A percentile compares a stretch with the other conserved stretches of the same genome.
phyloP scores from a whole-genome alignment of 2,113 vertebrate genomes.

The Noturus placidus region DNA sequence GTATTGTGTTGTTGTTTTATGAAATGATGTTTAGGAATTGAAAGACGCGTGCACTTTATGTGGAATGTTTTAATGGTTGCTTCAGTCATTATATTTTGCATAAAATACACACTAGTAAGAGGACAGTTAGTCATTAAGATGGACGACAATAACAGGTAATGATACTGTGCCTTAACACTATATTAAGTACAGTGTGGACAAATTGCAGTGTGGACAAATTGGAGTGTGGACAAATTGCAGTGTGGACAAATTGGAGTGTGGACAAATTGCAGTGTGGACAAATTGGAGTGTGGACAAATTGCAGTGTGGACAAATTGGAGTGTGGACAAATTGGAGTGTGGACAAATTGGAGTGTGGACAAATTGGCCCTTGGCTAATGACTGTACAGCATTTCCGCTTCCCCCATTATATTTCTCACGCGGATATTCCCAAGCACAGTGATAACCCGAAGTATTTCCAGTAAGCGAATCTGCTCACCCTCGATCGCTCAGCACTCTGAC shows the following conservation, averaged over 20 bases:
- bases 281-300: neutral
- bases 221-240: neutral
- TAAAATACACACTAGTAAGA: neutral
- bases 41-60: no score
- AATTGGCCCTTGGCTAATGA: neutral
- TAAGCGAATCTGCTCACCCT: neutral
- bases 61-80: neutral
- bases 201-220: neutral
- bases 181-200: neutral
- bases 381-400: neutral
- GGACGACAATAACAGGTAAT: neutral
- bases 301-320: neutral
- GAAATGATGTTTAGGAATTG: no score
- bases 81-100: neutral
- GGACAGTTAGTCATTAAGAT: neutral
- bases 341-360: neutral
- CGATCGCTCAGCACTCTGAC: neutral
- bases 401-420: neutral
- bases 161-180: neutral
- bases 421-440: neutral
- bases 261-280: neutral
- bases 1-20: no score
- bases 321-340: neutral
- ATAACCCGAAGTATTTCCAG: constrained; percentile 2
- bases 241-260: neutral